Base-by-base conservation (phyloP, 2,113 vertebrate genomes). In the Crypturellus undulatus region DNA sequence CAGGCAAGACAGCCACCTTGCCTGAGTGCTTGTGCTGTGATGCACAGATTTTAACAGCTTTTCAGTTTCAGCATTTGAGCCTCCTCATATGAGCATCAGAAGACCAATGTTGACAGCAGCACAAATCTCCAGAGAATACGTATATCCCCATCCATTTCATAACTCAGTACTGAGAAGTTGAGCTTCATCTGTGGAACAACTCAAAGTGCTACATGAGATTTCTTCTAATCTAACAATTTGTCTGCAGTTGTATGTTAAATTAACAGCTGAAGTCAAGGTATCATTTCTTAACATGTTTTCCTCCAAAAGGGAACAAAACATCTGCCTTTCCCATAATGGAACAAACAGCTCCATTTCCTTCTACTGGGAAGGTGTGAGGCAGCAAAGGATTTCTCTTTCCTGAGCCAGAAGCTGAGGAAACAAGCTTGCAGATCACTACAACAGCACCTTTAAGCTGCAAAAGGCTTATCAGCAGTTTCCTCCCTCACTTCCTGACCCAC, bases 381-480 rank as follows among this genome's bases (percentile, higher is more conserved):
- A 68, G 90, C 72, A 79, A 52, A 6, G 36, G 56, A 84, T 51
- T 62, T 49, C 59, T 84, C 62, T n/a, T 75, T 87, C 79, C 76
- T 8, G 4, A 89, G 52, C 9, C 34, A 88, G 47, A 88, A 60
- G 42, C 71, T 28, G 18, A 56, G 36, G 51, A 85, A 93, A 89
- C 59, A 51, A 80, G 63, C 60, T 65, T 38, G 64, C 51, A 84
- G 78, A 63, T 64, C 47, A 54, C 52, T 68, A 93, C 67, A 92
- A 22, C 45, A 83, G 75, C 6, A 78, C 43, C 54, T 45, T 60
- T 42, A 84, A 84, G 85, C 32, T 86, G 62, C 51, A 92, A 43
- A 75, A 84, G 47, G 25, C 79, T 92, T 30, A 92, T 90, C 34
- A 79, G 79, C 60, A 80, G 38, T 68, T 94, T 94, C 79, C 84